Evolutionary conservation across 2,113 vertebrate species (phyloP), one percentile per base, ranked within the genome.

Genomic region (Cryptomyrus ogoouensis): DNA sequence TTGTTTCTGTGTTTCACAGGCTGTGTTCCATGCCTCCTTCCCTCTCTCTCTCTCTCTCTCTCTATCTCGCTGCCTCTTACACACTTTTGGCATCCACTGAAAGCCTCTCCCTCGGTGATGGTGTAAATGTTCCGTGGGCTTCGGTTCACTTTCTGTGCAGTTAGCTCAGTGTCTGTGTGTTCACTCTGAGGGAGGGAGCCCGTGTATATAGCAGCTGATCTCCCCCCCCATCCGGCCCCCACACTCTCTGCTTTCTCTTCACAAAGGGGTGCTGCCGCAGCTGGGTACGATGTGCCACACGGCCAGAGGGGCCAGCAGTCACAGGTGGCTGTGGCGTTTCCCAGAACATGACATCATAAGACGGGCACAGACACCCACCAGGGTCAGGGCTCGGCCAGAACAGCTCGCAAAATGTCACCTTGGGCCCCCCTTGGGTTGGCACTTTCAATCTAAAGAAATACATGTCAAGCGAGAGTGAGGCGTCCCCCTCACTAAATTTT

Each of bases 71-170:
- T 91, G 90, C 91, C 86, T 85, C 90, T 89, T 35, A 90, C 89
- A 92, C 83, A 70, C 93, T 95, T 94, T 94, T 93, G 94, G 94
- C 94, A 96, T 95, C 95, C 95, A 94, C 93, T 93, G 91, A 88
- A 93, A 95, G 94, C 95, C 87, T 91, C 42, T 21, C 49, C 6
- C 89, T 90, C 91, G 53, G 89, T 91, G 93, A 89, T 62, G 42
- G 92, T 93, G 92, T 89, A 91, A 93, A 88, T 90, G 92, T 91
- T 92, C 90, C 52, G 91, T 91, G 90, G 93, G 91, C 89, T 92
- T 88, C 92, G 47, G 88, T 66, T 91, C 92, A 88, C 89, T 91
- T 89, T 77, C 92, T 94, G 91, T 92, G 90, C 47, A 90, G 93
- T 88, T 89, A 91, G 42, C 90, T 94, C 93, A 92, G 92, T 89